Evolutionary conservation across 2,888 invertebrate species (phyloP), one percentile per base, ranked within the genome.

Genomic region (Brassicogethes aeneus): DNA sequence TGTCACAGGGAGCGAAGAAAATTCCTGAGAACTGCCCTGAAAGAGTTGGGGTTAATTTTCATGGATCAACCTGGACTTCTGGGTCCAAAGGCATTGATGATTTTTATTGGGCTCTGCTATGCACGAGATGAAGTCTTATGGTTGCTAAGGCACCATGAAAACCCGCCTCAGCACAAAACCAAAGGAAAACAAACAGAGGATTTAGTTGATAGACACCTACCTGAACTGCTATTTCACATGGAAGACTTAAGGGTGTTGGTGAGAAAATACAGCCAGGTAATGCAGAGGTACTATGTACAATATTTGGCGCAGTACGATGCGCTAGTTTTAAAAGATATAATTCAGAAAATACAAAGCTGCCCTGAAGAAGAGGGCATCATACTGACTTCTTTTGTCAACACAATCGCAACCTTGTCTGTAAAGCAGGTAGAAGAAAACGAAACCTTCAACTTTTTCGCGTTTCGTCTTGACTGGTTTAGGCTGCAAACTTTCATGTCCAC

Each of bases 381-480:
- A 55, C 71, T 97, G 10, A 91, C 94, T 8, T 92, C 95, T 8
- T 74, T 96, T 40, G 93, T 91, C 65, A 90, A 85, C 55, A 89
- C 86, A 15, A 86, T 96, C 50, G 82, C 87, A 1, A 82, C 77
- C 63, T 70, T 94, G 35, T 85, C 82, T 38, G 88, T 94, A 0
- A 94, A 93, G 62, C 95, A 96, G 77, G 94, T 96, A 34, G 95
- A 95, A 68, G 94, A 93, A 31, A 93, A 92, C 69, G 93, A 93
- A 63, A 65, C 92, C 2, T 95, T 96, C 70, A 95, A 99, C 70
- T 94, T 99, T 62, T 79, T 93, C 50, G 92, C 93, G 16, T 82
- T 97, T 55, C 79, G 99, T 16, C 45, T 63, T 44, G 99, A 99
- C 65, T 99, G 99, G 99, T 93, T 93, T 64, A 79, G 99, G 50